These are phyloP conservation scores for Microchirus variegatus DNA, from an alignment of 2,797 vertebrate genomes.

Conservation along the genomic window DNA sequence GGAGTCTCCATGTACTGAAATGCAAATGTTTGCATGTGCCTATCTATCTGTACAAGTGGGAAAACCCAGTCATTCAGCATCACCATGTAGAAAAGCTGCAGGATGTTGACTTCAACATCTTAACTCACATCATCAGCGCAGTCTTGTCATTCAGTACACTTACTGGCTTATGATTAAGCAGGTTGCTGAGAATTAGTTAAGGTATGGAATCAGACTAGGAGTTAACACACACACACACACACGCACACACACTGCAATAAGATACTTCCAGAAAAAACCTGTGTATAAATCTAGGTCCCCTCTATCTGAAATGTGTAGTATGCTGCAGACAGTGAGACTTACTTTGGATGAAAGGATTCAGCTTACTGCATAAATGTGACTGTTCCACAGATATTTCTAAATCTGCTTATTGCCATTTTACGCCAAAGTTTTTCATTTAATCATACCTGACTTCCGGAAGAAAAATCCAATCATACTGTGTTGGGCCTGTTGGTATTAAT, in stretches of 20 bases:
- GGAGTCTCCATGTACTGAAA: no score
- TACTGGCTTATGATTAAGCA: slow-evolving; percentile 14
- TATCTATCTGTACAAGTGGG: no score
- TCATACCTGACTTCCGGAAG: not conserved
- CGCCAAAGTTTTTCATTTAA: slow-evolving; percentile 16
- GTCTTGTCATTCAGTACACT: no score
- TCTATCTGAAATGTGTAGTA: not conserved
- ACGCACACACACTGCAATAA: not conserved
- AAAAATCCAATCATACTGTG: slow-evolving; percentile 5
- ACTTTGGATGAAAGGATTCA: not conserved
- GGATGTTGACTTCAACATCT: no score
- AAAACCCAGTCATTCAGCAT: no score
- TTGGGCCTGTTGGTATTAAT: slow-evolving; percentile 1
- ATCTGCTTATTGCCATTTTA: slow-evolving; percentile 15
- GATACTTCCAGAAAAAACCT: slow-evolving; percentile 6
- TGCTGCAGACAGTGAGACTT: not conserved
- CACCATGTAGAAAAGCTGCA: no score
- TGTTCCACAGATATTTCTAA: slow-evolving; percentile 1
- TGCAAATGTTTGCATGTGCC: no score
- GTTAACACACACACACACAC: no score
- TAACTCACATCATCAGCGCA: no score
- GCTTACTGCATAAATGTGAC: not conserved
- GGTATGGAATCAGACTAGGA: slow-evolving; percentile 1
- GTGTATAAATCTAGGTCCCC: not conserved
- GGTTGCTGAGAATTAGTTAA: slow-evolving; percentile 9